Evolutionary conservation across 2,888 invertebrate species (phyloP), one percentile per base, ranked within the genome.

Genomic region (Diachrysia chrysitis): DNA sequence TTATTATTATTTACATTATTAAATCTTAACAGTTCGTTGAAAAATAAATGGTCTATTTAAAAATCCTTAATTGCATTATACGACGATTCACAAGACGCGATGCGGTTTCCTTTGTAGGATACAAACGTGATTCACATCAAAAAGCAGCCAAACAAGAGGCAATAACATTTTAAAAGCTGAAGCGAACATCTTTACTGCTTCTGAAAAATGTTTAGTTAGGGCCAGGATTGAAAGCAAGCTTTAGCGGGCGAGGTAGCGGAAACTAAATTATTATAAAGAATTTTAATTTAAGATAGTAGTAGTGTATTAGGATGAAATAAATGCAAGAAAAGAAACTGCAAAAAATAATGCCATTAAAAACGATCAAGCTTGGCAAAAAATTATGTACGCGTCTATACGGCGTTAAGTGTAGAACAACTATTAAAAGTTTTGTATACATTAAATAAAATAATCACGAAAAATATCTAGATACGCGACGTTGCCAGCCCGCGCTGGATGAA

Each of bases 81-180:
- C 48, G 12, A 21, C 48, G 12, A 51, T 42, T 51, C 48, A 6
- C 7, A 51, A 51, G 48, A 51, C 12, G 7, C 10, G 21, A 51
- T 42, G 42, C n/a, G 48, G 19, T 51, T 51, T 19, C 9, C 7
- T 51, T 51, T 42, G 42, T n/a, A n/a, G 48, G 3, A 21, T 46
- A 71, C 63, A 67, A 70, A 71, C 58, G 64, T 42, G 57, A 48
- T 63, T 56, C 58, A 63, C 55, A 54, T 25, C 59, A 53, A 62
- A 62, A 62, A 17, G 46, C 58, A 17, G 23, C 58, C 55, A 57
- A 55, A 68, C 54, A 54, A 66, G 65, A 76, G 60, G 58, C 61
- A 21, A 68, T 79, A 68, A 68, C 61, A 63, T 67, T 57, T 69
- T 56, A 53, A 76, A 65, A 71, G 35, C 63, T 68, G 32, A 57